phyloP scores from a whole-genome alignment of 2,797 vertebrate species.

The Platyrinchus mystaceus region DNA sequence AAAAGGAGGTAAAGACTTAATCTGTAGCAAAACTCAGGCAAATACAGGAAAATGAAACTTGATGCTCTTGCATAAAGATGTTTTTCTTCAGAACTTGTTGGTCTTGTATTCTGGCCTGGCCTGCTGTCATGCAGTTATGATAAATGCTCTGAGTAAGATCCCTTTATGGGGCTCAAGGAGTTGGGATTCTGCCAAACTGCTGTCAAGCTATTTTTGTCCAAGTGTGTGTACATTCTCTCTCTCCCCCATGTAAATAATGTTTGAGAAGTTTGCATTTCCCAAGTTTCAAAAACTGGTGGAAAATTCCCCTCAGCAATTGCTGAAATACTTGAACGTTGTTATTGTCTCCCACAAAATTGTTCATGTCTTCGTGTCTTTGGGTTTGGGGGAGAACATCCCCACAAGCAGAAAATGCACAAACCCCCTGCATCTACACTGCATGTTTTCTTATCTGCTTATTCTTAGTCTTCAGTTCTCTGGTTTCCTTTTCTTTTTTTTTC shows the following conservation, averaged over 20 bases:
- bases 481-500: neutral
- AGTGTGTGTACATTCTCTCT: neutral
- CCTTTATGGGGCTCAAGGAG: neutral
- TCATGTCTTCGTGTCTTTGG: neutral
- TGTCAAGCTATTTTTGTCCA: neutral
- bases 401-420: neutral
- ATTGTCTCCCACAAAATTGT: neutral
- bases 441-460: neutral
- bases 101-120: neutral
- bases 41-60: neutral
- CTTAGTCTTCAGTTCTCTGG: neutral
- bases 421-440: neutral
- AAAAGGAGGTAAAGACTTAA: neutral
- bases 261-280: neutral
- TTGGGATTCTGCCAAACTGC: neutral
- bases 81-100: neutral
- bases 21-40: neutral
- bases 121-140: neutral
- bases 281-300: neutral
- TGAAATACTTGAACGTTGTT: neutral
- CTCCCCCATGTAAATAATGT: neutral
- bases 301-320: neutral
- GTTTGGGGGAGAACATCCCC: neutral
- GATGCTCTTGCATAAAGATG: neutral
- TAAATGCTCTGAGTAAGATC: neutral